Evolutionary conservation across 2,113 vertebrate species (phyloP).

Genomic region (Grus americana): DNA sequence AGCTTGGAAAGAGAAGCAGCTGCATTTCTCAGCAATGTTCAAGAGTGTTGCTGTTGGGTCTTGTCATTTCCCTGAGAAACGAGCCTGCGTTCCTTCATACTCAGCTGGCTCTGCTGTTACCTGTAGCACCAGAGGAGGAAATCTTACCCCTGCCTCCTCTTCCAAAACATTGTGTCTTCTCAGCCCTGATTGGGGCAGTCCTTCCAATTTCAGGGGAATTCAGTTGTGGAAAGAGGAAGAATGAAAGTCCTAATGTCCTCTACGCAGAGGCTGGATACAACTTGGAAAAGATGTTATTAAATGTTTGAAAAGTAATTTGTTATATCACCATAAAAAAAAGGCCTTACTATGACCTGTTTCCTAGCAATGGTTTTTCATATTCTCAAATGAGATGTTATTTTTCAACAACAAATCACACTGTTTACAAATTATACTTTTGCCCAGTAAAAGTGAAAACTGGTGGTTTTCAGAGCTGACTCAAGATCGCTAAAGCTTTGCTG

Average conservation of each 20-base stretch:
- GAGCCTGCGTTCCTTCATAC: fast-evolving
- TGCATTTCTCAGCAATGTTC: not conserved
- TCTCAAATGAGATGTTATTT: not conserved
- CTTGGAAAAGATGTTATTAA: not conserved
- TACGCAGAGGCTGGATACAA: not conserved
- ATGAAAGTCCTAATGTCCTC: not conserved
- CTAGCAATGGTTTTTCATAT: not conserved
- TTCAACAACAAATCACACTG: not conserved
- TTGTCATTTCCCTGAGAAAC: not conserved
- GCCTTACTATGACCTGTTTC: not conserved
- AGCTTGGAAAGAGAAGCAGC: not conserved
- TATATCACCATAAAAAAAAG: not conserved
- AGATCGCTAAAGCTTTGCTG: not conserved
- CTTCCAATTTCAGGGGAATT: not conserved
- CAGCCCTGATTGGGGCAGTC: not conserved
- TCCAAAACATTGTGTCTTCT: not conserved
- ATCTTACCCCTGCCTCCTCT: not conserved
- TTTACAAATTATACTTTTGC: not conserved
- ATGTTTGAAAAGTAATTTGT: not conserved
- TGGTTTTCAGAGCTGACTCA: not conserved
- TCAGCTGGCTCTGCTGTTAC: not conserved
- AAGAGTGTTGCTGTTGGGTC: not conserved
- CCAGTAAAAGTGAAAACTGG: not conserved
- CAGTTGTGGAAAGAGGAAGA: not conserved
- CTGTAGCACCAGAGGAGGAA: not conserved